Base-by-base conservation (phyloP, 30 jellyfish, hydroid and myxozoan species). In the Cassiopea andromeda region DNA sequence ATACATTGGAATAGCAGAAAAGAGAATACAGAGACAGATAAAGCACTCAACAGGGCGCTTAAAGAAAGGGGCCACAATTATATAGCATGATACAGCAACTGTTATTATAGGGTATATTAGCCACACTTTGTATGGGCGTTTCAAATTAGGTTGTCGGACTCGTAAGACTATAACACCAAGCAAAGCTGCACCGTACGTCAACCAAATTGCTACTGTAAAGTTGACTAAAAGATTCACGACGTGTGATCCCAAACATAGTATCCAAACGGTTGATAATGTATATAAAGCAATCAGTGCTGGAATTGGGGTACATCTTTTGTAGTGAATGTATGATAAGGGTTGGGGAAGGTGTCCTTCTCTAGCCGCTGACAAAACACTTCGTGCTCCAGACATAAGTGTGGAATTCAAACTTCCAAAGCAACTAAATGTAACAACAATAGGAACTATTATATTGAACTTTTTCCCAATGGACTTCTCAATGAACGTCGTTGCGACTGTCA, bases 331-430 rank as follows among this genome's bases (percentile, higher is more conserved):
- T 1, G 96, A 81, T 1, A 92, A 69, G 17, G 91, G 67, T 48
- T 59, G 75, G 1, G 98, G 98, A 44, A 92, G 60, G n/a, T 92
- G 98, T 48, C 98, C 98, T 46, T 85, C 94, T 38, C 94, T 78
- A 16, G 93, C 85, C 9, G 98, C 98, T 5, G 98, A 80, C 16
- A 92, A 83, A 3, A 86, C 9, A 38, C 79, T 10, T 64, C 96
- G 15, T 46, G 90, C 16, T 85, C 77, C 47, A 81, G 49, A 2
- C 64, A 54, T 54, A 3, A 54, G 7, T 54, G 64, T 54, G 12
- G 64, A 54, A 54, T 10, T 54, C 12, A 54, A 85, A 48, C 64
- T 54, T 46, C 97, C 90, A 76, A 77, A 64, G 59, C 97, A 87
- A 45, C 91, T 87, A 2, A 74, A 75, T 12, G 94, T 94, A 2